Conservation (phyloP, 2,888 invertebrate species). For the Pseudolycoriella hygida region DNA sequence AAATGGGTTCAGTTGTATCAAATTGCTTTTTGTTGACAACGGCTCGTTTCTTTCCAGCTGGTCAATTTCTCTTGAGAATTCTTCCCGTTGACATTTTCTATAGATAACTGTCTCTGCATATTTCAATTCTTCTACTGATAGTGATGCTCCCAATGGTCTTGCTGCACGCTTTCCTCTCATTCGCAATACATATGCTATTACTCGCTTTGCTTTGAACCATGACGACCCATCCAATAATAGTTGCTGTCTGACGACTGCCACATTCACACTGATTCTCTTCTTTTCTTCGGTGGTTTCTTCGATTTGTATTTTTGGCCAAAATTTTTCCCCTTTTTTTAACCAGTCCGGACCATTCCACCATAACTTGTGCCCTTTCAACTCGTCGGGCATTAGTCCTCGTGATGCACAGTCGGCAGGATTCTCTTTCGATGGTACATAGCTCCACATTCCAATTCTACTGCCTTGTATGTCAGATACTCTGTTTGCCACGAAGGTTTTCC, state of each 20-base stretch:
- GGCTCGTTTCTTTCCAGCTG: neutral
- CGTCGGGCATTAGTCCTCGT: slow-evolving; percentile 9
- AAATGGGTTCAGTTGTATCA: neutral
- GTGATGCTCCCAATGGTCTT: neutral
- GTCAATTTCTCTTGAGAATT: neutral
- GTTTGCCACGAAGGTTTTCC: slow-evolving; percentile 8
- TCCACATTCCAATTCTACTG: slow-evolving; percentile 7
- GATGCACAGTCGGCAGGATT: slow-evolving; percentile 13
- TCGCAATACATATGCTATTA: neutral
- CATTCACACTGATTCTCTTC: too few species aligned
- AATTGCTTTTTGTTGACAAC: neutral
- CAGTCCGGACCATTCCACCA: slow-evolving; percentile 13
- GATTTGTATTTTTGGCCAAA: slow-evolving; percentile 3
- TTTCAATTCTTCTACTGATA: neutral
- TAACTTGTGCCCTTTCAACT: slow-evolving; percentile 6
- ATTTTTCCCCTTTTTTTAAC: neutral
- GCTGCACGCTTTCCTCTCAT: neutral
- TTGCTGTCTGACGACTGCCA: too few species aligned
- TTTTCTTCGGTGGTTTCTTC: too few species aligned
- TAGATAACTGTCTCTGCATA: neutral
- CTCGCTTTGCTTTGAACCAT: neutral
- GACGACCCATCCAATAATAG: too few species aligned
- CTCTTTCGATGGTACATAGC: slow-evolving; percentile 9
- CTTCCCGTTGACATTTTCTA: neutral
- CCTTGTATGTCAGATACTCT: slow-evolving; percentile 10